These are phyloP conservation scores for Boleophthalmus pectinirostris DNA, from an alignment of 2,113 vertebrate species.

Conservation along the genomic window DNA sequence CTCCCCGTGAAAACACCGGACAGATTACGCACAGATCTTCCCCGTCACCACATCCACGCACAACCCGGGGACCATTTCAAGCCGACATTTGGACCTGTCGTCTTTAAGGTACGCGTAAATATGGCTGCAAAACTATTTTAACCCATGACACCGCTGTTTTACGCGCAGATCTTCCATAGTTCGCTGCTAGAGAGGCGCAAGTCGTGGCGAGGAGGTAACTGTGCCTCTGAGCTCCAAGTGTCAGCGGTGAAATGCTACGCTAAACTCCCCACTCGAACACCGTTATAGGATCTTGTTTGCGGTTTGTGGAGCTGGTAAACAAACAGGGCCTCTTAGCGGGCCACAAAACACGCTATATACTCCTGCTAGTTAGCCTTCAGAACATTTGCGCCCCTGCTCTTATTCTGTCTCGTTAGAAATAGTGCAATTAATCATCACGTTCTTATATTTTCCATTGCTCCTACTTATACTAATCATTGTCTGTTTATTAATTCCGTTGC, in stretches of 20 bases:
- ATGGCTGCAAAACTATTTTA: neutral
- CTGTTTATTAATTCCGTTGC: neutral
- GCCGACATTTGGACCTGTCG: constrained; percentile 1
- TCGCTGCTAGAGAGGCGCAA: constrained; percentile 3
- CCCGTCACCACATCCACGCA: constrained; percentile 4
- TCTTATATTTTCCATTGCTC: neutral
- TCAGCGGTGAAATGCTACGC: constrained; percentile 9
- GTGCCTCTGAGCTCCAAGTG: constrained; percentile 14
- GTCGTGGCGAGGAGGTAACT: constrained; percentile 23
- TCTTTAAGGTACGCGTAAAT: constrained; percentile 31
- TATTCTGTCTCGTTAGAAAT: constrained; percentile 10
- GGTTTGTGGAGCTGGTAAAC: neutral
- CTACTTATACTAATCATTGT: neutral
- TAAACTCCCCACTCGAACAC: constrained; percentile 13
- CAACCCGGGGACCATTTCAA: neutral
- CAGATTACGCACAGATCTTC: constrained; percentile 5
- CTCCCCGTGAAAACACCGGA: constrained; percentile 36
- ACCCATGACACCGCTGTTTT: neutral
- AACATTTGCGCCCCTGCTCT: constrained; percentile 24
- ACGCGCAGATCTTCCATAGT: neutral
- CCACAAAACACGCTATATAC: constrained; percentile 1
- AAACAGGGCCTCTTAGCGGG: neutral
- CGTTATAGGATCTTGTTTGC: neutral
- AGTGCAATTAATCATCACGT: neutral
- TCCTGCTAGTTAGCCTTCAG: constrained; percentile 30